These are phyloP conservation scores for Adelphocoris suturalis DNA, from an alignment of 2,888 invertebrate genomes.

Conservation along the genomic window DNA sequence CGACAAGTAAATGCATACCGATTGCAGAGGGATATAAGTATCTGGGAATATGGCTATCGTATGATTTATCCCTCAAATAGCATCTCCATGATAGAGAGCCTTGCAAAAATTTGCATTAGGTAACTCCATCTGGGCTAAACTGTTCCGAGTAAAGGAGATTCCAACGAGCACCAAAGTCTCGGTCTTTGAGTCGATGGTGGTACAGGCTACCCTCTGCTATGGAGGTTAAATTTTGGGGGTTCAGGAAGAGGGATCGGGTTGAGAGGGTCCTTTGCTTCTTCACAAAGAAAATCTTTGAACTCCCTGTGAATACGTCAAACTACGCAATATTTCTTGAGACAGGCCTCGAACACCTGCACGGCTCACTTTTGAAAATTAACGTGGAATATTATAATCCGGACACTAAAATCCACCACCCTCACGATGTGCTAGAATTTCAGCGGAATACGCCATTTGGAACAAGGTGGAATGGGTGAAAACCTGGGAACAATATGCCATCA, in stretches of 20 bases:
- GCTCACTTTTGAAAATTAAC: not conserved
- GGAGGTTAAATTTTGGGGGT: not conserved
- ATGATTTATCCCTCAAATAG: too few species aligned
- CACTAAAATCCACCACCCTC: not conserved
- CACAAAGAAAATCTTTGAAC: too few species aligned
- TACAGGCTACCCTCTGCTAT: not conserved
- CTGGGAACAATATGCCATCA: not conserved
- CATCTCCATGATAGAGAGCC: too few species aligned
- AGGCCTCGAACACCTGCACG: too few species aligned
- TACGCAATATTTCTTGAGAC: too few species aligned
- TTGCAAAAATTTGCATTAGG: too few species aligned
- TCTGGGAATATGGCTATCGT: too few species aligned
- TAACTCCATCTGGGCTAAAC: not conserved
- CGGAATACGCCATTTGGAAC: not conserved
- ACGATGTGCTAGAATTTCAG: not conserved
- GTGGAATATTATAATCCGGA: too few species aligned
- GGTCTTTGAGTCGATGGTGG: not conserved
- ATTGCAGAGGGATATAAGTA: too few species aligned
- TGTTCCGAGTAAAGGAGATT: not conserved
- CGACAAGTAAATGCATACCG: too few species aligned
- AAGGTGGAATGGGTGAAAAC: not conserved
- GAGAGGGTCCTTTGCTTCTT: too few species aligned
- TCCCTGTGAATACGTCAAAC: too few species aligned
- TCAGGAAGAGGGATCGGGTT: not conserved
- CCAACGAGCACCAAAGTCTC: not conserved